Conservation (phyloP, 2,888 invertebrate genomes). For the Serripes groenlandicus region DNA sequence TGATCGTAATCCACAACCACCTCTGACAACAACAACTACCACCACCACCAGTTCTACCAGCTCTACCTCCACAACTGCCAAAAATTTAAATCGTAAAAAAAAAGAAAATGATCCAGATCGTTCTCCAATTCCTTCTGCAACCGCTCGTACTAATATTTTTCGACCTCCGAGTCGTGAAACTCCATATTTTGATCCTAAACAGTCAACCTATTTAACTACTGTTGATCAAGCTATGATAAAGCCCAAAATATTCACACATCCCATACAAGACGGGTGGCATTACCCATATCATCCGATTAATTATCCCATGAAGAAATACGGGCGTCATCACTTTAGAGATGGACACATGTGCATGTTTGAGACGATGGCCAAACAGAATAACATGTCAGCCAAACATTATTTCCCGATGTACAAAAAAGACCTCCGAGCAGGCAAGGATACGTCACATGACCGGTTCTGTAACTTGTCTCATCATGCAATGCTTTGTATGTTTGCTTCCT, state of each 20-base stretch:
- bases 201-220: neutral
- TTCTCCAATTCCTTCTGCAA: neutral
- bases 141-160: neutral
- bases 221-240: neutral
- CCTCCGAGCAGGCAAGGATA: constrained; percentile 82
- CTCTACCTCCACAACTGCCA: constrained; percentile 56
- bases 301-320: neutral
- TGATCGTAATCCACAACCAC: constrained; percentile 84
- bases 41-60: constrained; percentile 42
- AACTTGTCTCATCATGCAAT: constrained; percentile 21
- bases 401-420: constrained; percentile 80
- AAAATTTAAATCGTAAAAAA: constrained; percentile 4
- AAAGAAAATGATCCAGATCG: constrained; percentile 2
- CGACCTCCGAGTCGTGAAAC: neutral
- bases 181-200: neutral
- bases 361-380: constrained; percentile 83
- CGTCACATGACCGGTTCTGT: constrained; percentile 33
- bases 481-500: constrained; percentile 26
- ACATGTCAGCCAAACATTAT: constrained; percentile 80
- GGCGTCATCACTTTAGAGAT: neutral
- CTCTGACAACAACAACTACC: constrained; percentile 70
- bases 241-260: neutral
- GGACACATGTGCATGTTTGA: constrained; percentile 82
- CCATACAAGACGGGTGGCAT: neutral
- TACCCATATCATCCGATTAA: no score